Evolutionary conservation across 2,888 invertebrate genomes (phyloP), one percentile per base, ranked within the genome.

Genomic region (Penaeus monodon): DNA sequence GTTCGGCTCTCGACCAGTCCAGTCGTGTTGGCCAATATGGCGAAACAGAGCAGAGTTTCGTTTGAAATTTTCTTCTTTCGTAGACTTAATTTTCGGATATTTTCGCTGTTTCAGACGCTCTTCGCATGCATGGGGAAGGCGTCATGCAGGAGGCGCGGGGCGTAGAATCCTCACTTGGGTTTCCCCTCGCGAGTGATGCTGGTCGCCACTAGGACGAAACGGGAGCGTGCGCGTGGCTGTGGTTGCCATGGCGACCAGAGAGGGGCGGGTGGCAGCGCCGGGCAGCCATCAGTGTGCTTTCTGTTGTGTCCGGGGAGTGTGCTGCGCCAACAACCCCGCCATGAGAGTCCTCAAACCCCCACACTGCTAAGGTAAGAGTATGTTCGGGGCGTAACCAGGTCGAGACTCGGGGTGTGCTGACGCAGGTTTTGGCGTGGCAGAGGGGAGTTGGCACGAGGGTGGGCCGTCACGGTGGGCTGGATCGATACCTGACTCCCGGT

Each of bases 301-400:
- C 83, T 84, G 83, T 65, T 83, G 87, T 80, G 84, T 80, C 64
- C 84, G 74, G 84, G 87, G 87, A 74, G 84, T 87, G 84, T 79
- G 49, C 70, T 66, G 49, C 84, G 74, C 79, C 70, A 64, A 80
- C 79, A 22, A 64, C 57, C 68, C 79, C 82, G 83, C 83, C 70
- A 87, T 87, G 87, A 87, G 87, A 87, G 87, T 87, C 79, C 87
- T 83, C 74, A 87, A 87, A 79, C 87, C 87, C 70, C 87, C 83
- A 74, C 87, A 83, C 74, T 87, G 82, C 79, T 87, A 83, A 87
- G 87, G 87, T 87, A 79, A 87, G 83, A 49, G 33, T 22, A 24
- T 79, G 27, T 38, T n/a, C n/a, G 44, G 76, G 44, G 49, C 49
- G n/a, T 44, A n/a, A 49, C 44, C 76, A 14, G 22, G 44, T 44